A percentile compares a stretch with the other conserved stretches of the same genome.
Evolutionary conservation across 1,140 invertebrate species (phyloP).

Genomic region (Colletes latitarsis): DNA sequence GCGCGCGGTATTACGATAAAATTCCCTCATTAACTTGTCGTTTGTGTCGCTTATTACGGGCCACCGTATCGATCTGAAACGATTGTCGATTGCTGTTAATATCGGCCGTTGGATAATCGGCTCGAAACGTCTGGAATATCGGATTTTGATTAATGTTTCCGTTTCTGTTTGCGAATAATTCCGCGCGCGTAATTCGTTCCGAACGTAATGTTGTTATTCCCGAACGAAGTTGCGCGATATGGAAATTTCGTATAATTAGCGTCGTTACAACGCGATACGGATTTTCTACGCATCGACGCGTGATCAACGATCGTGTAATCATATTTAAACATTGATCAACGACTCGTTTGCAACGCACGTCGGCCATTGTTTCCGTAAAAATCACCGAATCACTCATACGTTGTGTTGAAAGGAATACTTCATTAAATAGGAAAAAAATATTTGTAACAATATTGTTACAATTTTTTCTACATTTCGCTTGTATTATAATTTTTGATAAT

Average conservation of each 20-base stretch:
- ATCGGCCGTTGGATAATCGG: neutral
- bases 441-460: too few species aligned
- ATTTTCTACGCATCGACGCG: too few species aligned
- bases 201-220: neutral
- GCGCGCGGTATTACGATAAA: neutral
- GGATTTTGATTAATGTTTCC: neutral
- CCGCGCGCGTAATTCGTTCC: neutral
- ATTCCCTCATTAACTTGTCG: conserved; percentile 3
- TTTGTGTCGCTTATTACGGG: neutral
- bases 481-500: too few species aligned
- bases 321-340: neutral
- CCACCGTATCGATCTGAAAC: neutral
- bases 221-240: neutral
- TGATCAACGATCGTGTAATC: too few species aligned
- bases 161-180: neutral
- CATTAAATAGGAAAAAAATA: too few species aligned
- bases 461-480: too few species aligned
- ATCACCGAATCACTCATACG: too few species aligned
- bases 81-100: neutral
- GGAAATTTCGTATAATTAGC: neutral
- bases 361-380: too few species aligned
- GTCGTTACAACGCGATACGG: neutral
- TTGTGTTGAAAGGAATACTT: too few species aligned
- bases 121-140: neutral
- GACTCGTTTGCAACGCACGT: too few species aligned